Conservation (phyloP, 2,113 vertebrate genomes). For the Megaceryle torquata region DNA sequence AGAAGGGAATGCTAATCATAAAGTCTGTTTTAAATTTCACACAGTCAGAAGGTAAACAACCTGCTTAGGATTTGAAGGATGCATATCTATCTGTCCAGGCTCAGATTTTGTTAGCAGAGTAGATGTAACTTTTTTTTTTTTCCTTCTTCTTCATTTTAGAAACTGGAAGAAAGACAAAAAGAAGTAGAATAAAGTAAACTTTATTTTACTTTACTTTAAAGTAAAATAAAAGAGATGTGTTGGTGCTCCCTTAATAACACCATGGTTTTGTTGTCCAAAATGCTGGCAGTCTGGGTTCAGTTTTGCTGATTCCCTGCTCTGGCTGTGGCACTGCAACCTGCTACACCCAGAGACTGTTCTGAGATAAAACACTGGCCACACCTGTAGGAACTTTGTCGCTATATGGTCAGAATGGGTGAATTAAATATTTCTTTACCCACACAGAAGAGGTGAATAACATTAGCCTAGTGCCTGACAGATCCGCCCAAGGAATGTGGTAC, state of each 20-base stretch:
- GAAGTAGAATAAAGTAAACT: fast-evolving
- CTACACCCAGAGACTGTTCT: neutral
- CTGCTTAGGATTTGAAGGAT: neutral
- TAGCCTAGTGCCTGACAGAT: neutral
- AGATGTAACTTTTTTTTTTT: neutral
- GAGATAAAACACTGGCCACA: neutral
- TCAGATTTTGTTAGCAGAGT: neutral
- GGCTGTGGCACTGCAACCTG: neutral
- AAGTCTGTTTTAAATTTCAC: neutral
- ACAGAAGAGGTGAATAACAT: neutral
- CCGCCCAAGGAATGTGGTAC: neutral
- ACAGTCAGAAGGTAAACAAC: neutral
- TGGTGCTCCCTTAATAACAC: neutral
- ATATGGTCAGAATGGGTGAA: neutral
- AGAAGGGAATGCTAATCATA: neutral
- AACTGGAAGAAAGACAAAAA: neutral
- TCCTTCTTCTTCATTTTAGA: neutral
- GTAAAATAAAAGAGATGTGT: neutral
- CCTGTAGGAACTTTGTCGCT: neutral
- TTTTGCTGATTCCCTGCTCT: neutral
- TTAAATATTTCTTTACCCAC: neutral
- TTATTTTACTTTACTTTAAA: neutral
- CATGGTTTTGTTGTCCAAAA: neutral
- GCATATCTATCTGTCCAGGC: neutral
- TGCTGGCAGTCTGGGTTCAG: neutral